A percentile compares a stretch with the other conserved stretches of the same genome.
phyloP scores from a whole-genome alignment of 92 coral and sea anemone species.

The Epizoanthus ramosus region DNA sequence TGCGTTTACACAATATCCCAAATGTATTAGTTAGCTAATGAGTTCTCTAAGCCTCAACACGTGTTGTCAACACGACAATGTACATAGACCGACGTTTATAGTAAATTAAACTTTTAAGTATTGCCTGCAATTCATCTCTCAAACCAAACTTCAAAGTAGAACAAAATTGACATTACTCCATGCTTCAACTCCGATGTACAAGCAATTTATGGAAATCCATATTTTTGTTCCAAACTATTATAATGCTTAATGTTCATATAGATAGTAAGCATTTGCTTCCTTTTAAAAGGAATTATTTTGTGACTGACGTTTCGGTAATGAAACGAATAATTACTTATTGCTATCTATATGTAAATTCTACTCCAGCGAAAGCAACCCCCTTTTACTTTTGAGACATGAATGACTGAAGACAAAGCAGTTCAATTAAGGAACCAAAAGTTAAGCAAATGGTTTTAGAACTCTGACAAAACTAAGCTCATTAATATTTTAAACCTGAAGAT shows the following conservation, averaged over 20 bases:
- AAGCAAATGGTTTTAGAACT: conserved; percentile 41
- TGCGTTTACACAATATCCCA: conserved; percentile 43
- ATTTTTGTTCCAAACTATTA: not conserved
- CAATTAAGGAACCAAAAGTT: conserved; percentile 36
- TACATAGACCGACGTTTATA: conserved; percentile 42
- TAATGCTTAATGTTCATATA: not conserved
- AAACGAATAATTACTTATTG: conserved; percentile 41
- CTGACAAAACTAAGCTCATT: conserved; percentile 45
- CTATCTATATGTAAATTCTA: conserved; percentile 44
- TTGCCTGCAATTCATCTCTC: conserved; percentile 14
- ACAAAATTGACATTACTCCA: not conserved
- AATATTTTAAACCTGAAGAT: conserved; percentile 43
- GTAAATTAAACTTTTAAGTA: conserved; percentile 42
- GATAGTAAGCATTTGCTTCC: conserved; percentile 23
- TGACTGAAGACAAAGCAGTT: conserved; percentile 18
- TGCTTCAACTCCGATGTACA: not conserved
- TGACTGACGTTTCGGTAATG: conserved; percentile 38
- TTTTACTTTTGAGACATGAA: conserved; percentile 24
- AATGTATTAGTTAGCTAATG: conserved; percentile 42
- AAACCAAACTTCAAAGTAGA: conserved; percentile 32
- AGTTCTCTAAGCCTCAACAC: conserved; percentile 42
- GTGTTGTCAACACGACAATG: conserved; percentile 39
- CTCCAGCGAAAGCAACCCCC: conserved; percentile 21
- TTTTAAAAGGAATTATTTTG: conserved; percentile 18
- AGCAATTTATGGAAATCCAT: not conserved